phyloP scores from a whole-genome alignment of 2,888 invertebrate species.

The Pristionchus exspectatus region DNA sequence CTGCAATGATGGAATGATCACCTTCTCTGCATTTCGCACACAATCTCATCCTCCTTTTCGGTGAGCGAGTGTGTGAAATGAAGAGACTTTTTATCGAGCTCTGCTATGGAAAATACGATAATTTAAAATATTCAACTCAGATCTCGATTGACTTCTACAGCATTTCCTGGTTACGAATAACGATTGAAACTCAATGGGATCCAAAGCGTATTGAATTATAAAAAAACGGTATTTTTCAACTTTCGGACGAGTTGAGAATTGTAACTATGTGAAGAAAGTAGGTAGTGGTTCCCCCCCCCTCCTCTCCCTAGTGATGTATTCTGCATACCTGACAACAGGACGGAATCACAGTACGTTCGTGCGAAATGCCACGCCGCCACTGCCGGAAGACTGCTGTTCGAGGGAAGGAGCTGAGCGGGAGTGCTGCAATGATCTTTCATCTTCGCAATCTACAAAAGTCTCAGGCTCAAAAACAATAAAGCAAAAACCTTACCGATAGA shows the following conservation, averaged over 20 bases:
- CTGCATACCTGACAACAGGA: conserved; percentile 14
- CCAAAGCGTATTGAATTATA: background rate
- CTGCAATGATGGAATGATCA: background rate
- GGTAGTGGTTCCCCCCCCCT: too few relatives aligned
- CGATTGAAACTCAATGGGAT: background rate
- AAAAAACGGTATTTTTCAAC: too few relatives aligned
- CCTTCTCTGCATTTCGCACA: too few relatives aligned
- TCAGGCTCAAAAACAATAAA: background rate
- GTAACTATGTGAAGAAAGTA: too few relatives aligned
- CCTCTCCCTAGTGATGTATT: background rate
- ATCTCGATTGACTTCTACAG: background rate
- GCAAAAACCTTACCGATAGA: background rate
- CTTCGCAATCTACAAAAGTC: background rate
- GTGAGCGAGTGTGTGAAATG: too few relatives aligned
- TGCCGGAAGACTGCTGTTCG: background rate
- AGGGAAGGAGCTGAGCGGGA: background rate
- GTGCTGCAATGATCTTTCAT: conserved; percentile 16
- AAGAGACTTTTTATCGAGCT: background rate
- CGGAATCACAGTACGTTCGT: conserved; percentile 25
- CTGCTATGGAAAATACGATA: too few relatives aligned
- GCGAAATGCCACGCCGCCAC: conserved; percentile 15
- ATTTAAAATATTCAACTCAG: too few relatives aligned
- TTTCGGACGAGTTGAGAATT: too few relatives aligned
- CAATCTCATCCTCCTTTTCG: too few relatives aligned
- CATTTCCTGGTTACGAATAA: background rate